Evolutionary conservation across 2,113 vertebrate genomes (phyloP), one percentile per base, ranked within the genome.

Genomic region (Columba livia): DNA sequence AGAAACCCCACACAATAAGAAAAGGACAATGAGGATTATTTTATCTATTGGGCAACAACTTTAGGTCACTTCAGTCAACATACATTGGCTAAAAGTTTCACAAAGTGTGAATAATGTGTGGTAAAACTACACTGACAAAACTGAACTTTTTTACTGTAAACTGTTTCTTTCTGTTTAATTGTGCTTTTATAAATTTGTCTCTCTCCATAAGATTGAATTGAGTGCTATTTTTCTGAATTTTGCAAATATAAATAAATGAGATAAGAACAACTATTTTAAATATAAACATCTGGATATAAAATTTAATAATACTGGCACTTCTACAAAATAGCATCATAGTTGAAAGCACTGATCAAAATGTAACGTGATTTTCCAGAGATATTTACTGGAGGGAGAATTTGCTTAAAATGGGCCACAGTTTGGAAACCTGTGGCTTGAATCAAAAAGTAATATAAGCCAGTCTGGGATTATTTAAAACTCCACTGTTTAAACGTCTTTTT

Each of bases 301-400:
- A 25, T 57, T 64, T 71, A 89, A 56, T 38, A 85, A 73, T 14
- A 3, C 11, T 31, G 29, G n/a, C 34, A 36, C 23, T 82, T 83
- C 36, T 62, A 58, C 48, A 44, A 61, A 96, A 79, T n/a, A 66
- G 8, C 58, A 58, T 38, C 61, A 58, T 53, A 61, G 12, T 8
- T 87, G 42, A 91, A 92, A 96, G 29, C 65, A 93, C 57, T 38
- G 26, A 48, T 60, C 31, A 82, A 83, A 93, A 88, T 54, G 40
- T 85, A 95, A 92, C 53, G 83, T 88, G 31, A 83, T 81, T 96
- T 96, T 90, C 80, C 29, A 44, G 29, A 60, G 10, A 53, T 67
- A 80, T 51, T 93, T 86, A 85, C 57, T 58, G 72, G 38, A 60
- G 44, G 57, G 42, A 60, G 16, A 64, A 89, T 85, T 88, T 32